A percentile compares a stretch with the other conserved stretches of the same genome.
phyloP scores from a whole-genome alignment of 2,888 invertebrate species.

The Heliothis peltigera region DNA sequence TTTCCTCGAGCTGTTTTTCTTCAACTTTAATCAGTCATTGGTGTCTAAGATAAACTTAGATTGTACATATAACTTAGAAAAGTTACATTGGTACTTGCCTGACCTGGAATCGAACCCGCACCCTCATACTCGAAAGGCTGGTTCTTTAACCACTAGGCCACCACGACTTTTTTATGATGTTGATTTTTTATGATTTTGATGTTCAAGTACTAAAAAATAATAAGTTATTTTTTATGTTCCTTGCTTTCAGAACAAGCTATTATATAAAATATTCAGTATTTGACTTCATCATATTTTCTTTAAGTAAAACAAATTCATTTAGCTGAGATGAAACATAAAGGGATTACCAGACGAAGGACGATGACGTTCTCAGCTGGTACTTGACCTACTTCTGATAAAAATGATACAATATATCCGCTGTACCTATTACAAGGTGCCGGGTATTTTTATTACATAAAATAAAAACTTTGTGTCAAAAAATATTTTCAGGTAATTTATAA shows the following conservation, averaged over 20 bases:
- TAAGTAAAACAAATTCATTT: conserved; percentile 23
- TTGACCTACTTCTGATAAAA: conserved; percentile 56
- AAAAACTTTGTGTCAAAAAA: conserved; percentile 21
- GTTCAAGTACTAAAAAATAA: too few species aligned
- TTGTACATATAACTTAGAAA: too few species aligned
- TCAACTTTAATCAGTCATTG: too few species aligned
- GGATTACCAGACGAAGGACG: conserved; percentile 40
- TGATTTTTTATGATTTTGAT: too few species aligned
- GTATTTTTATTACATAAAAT: conserved; percentile 47
- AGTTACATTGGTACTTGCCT: too few species aligned
- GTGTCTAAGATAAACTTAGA: too few species aligned
- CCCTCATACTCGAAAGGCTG: too few species aligned
- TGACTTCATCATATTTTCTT: conserved; percentile 19
- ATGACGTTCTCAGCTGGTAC: conserved; percentile 35
- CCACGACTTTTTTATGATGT: too few species aligned
- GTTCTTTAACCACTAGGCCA: too few species aligned
- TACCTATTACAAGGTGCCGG: conserved; percentile 20
- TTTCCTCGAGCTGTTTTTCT: too few species aligned
- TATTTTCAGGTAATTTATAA: conserved; percentile 9
- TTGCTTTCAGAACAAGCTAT: not conserved
- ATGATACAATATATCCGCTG: conserved; percentile 51
- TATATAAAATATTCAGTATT: not conserved
- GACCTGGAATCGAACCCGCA: too few species aligned
- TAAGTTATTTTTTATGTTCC: not conserved
- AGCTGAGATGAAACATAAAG: conserved; percentile 46